Base-by-base conservation (phyloP, 2,888 invertebrate genomes). In the Brachylomia viminalis region DNA sequence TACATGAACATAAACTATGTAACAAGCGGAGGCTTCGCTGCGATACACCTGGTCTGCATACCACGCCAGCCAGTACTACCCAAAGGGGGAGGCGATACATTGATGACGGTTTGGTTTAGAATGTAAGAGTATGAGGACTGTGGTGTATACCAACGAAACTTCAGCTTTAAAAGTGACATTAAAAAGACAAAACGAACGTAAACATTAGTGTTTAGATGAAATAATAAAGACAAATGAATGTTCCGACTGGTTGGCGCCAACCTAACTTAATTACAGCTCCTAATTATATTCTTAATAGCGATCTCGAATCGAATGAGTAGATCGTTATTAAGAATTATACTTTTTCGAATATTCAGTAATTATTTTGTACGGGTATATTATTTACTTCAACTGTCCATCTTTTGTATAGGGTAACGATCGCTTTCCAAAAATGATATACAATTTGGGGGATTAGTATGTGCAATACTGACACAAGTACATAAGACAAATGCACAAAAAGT, bases 1-100 rank as follows among this genome's bases (percentile, higher is more conserved):
- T 47, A 83, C 64, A 84, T 67, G 62, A 68, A 76, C 23, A 64
- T 69, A 77, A 61, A 62, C 66, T 71, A 84, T 58, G 49, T 74
- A 69, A 30, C 61, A 54, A 47, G 45, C 58, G 56, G 61, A 69
- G 62, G 49, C 66, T 72, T 13, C 77, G 65, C 68, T 62, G 62
- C 27, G 54, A 71, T 23, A 54, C 71, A 65, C 13, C 5, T 58
- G n/a, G n/a, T n/a, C n/a, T n/a, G 15, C 0, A 27, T 10, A 23
- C 4, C 17, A 10, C 2, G 11, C 11, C 30, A 42, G 42, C 10
- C 5, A 0, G 23, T 10, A 0, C 2, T 11, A 2, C 11, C 0
- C 3, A 5, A 15, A n/a, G 2, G n/a, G 20, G 13, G 6, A n/a
- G 33, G 33, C 6, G 10, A 11, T 23, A 59, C 45, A 4, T 45